Evolutionary conservation across 2,888 invertebrate species (phyloP), one percentile per base, ranked within the genome.

Genomic region (Sepioteuthis lessoniana): DNA sequence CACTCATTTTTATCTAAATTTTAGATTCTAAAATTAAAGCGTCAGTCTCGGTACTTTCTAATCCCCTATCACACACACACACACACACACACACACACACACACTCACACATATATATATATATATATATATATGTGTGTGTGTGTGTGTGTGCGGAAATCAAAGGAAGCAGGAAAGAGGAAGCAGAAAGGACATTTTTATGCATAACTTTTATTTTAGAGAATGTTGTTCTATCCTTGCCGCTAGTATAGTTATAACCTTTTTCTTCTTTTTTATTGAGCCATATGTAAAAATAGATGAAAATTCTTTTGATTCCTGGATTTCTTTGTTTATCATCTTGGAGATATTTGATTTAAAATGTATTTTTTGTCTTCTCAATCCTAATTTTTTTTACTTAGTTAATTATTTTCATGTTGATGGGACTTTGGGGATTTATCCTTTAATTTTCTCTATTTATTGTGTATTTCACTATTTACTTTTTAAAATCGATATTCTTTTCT

Each of bases 311-410:
- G 76, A 76, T 35, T 76, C 1, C 16, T 76, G n/a, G 16, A 35
- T 76, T 76, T 76, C 76, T 76, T 76, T 76, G 76, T 76, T 76
- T 76, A 76, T 76, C n/a, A 76, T n/a, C 76, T 76, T 76, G 76
- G 16, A 76, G 76, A 76, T 76, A 76, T 76, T 76, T 76, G 76
- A 76, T 76, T 76, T 76, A 10, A n/a, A 76, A n/a, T 76, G 2
- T 76, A n/a, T 76, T n/a, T 76, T 21, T 55, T 21, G 21, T 55
- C 55, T 55, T 55, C 55, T 55, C 55, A 16, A n/a, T 76, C 76
- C 16, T n/a, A n/a, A n/a, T 76, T 76, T 76, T 76, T 76, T 76
- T 13, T 10, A n/a, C 76, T 76, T 76, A 76, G n/a, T 76, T 76
- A 76, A 76, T 76, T 76, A 76, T 76, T 35, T 76, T n/a, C 35